These are phyloP conservation scores for Lipotes vexillifer DNA, from an alignment of 2,113 vertebrate genomes.

Conservation along the genomic window DNA sequence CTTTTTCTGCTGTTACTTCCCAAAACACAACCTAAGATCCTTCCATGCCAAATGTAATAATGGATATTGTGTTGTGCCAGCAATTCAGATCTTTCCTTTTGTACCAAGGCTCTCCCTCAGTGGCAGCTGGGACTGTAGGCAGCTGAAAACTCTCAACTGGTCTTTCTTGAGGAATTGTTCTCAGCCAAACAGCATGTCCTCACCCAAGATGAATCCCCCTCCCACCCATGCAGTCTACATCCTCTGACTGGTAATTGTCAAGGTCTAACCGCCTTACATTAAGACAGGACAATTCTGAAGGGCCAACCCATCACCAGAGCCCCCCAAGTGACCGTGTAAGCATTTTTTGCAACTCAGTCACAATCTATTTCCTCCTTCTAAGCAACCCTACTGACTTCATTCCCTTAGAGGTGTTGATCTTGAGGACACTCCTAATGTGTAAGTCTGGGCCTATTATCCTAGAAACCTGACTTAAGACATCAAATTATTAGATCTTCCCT, in stretches of 20 bases:
- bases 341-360: neutral
- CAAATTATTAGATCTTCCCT: neutral
- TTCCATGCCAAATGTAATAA: neutral
- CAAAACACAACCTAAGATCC: neutral
- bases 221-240: neutral
- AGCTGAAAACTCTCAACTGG: neutral
- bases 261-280: neutral
- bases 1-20: neutral
- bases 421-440: neutral
- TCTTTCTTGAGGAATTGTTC: neutral
- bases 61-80: accelerated
- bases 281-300: neutral
- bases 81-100: neutral
- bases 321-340: neutral
- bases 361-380: neutral
- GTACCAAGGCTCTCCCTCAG: accelerated
- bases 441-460: neutral
- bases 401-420: neutral
- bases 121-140: neutral
- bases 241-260: neutral
- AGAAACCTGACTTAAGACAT: neutral
- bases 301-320: neutral
- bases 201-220: neutral
- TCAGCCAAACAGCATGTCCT: neutral
- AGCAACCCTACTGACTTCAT: neutral